These are phyloP conservation scores for Eulemur coronatus DNA, from an alignment of 2,797 vertebrate genomes.

Conservation along the genomic window DNA sequence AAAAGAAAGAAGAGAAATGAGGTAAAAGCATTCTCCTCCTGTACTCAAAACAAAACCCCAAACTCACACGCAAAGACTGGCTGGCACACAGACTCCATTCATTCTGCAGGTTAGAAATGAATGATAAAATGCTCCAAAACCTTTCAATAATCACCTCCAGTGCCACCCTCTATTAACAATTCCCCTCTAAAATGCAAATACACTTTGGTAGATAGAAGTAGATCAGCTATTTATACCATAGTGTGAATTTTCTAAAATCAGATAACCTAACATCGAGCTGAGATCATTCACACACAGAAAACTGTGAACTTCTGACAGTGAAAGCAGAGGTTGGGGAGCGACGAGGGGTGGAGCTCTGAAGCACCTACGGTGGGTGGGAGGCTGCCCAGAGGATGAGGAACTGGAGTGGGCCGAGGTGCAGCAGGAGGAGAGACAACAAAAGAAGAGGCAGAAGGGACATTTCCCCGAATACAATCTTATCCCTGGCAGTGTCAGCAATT, in stretches of 20 bases:
- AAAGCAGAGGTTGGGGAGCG: background rate
- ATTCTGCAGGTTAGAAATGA: background rate
- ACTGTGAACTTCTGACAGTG: background rate
- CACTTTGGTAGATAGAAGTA: background rate
- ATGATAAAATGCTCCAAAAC: background rate
- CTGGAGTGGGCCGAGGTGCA: rapidly evolving
- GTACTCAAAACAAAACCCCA: background rate
- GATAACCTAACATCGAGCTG: conserved; percentile 44
- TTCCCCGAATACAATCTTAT: background rate
- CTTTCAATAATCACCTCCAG: background rate
- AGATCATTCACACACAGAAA: conserved; percentile 65
- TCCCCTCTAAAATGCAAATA: conserved; percentile 47
- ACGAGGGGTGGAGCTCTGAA: background rate
- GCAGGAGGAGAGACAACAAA: background rate
- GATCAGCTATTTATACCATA: conserved; percentile 41
- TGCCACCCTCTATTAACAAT: background rate
- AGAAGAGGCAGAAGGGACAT: background rate
- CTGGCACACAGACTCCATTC: background rate
- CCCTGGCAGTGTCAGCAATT: background rate
- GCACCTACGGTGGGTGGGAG: background rate
- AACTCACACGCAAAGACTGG: background rate
- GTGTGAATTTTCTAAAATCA: conserved; percentile 54
- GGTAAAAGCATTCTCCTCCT: background rate
- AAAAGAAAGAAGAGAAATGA: background rate
- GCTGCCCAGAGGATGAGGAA: background rate